phyloP scores from a whole-genome alignment of 2,888 invertebrate species.

The Tiliacea citrago region DNA sequence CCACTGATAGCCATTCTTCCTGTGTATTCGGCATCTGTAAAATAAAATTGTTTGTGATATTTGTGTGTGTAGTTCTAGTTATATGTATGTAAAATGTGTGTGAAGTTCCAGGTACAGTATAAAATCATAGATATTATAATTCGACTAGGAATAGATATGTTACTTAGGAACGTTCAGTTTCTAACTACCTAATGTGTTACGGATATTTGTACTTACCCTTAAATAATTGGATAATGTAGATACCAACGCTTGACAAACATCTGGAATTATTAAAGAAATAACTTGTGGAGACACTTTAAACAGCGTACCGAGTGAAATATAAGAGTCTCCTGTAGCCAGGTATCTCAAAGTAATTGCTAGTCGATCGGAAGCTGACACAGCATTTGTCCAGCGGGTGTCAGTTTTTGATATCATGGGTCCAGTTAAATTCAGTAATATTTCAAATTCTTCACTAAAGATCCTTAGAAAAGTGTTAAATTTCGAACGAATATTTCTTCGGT shows the following conservation, averaged over 20 bases:
- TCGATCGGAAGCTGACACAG: constrained; percentile 53
- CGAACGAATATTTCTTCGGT: no score
- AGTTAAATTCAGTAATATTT: no score
- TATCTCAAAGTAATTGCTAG: constrained; percentile 54
- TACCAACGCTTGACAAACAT: constrained; percentile 56
- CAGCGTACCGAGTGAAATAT: constrained; percentile 55
- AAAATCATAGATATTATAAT: no score
- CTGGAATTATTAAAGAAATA: constrained; percentile 57
- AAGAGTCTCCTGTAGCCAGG: constrained; percentile 57
- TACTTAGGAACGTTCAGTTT: no score
- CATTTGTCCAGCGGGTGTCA: constrained; percentile 47
- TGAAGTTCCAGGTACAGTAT: constrained; percentile 57
- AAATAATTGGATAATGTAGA: constrained; percentile 55
- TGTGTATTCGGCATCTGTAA: constrained; percentile 57
- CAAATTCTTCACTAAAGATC: no score
- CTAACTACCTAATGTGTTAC: no score
- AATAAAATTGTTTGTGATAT: constrained; percentile 54
- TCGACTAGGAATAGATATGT: no score
- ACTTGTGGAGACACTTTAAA: constrained; percentile 58
- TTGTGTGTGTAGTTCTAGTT: constrained; percentile 53
- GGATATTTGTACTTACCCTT: constrained; percentile 57
- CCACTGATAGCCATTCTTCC: constrained; percentile 59
- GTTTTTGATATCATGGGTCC: no score
- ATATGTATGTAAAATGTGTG: constrained; percentile 59
- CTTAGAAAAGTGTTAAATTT: no score